These are phyloP conservation scores for Chamaedrilus cognettii DNA, from an alignment of 2,888 invertebrate genomes.

Conservation along the genomic window DNA sequence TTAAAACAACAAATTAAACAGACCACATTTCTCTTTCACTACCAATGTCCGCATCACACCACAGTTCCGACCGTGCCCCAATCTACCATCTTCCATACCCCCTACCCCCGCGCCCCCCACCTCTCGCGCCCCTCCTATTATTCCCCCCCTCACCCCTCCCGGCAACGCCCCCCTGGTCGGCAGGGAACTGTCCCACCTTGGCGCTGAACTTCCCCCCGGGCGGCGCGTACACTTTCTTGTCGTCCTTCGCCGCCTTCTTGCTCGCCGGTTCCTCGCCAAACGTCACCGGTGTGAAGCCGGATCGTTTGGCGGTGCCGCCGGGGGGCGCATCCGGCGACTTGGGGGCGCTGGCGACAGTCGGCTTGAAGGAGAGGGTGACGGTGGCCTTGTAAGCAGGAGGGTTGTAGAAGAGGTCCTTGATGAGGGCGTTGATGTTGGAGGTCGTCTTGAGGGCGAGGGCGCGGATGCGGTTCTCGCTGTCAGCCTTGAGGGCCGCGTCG, in stretches of 20 bases:
- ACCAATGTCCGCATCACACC: no score
- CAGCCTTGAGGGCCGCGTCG: neutral
- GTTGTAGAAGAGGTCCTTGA: slow-evolving; percentile 91
- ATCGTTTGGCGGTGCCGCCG: slow-evolving; percentile 47
- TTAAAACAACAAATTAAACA: no score
- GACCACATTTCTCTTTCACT: no score
- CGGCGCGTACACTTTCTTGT: slow-evolving; percentile 53
- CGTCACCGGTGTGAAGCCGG: slow-evolving; percentile 48
- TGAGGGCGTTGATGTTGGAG: slow-evolving; percentile 87
- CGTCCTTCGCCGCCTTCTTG: slow-evolving; percentile 40
- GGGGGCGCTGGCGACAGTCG: neutral
- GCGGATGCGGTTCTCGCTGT: neutral
- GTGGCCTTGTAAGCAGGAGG: slow-evolving; percentile 85
- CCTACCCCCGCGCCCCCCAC: no score
- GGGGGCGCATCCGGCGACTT: neutral
- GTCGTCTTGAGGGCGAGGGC: slow-evolving; percentile 69
- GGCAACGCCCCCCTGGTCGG: neutral
- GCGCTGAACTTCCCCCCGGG: slow-evolving; percentile 59
- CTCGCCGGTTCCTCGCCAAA: slow-evolving; percentile 45
- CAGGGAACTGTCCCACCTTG: slow-evolving; percentile 48
- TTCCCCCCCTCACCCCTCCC: slow-evolving; percentile 2
- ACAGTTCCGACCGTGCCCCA: no score
- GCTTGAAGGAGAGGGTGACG: slow-evolving; percentile 57
- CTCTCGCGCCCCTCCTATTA: no score
- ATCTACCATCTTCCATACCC: no score